Base-by-base conservation (phyloP, 2,113 vertebrate species). In the Podarcis muralis region DNA sequence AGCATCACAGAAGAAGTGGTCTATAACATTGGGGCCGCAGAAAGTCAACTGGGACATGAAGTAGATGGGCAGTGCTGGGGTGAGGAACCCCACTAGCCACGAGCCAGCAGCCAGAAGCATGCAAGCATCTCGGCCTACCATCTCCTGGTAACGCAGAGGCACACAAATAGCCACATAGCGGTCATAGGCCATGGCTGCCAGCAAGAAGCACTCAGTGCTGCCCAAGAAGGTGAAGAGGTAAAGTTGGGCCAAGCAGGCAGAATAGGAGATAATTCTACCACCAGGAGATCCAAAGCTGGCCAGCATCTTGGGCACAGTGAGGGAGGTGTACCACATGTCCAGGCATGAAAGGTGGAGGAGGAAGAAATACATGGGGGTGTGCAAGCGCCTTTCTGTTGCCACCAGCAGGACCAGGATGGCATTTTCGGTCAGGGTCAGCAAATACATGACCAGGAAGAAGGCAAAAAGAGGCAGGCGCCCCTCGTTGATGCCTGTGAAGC, bases 131-230 rank as follows among this genome's bases (percentile, higher is more conserved):
- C 90, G 87, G 25, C 90, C 92, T 78, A 94, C 93, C 69, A 94
- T 65, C 18, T 90, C 75, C 3, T 32, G 92, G 32, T 93, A 94
- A 68, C 30, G 90, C 6, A 95, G 92, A n/a, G 94, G 94, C 71
- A 90, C 48, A 22, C 95, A 96, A n/a, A 95, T 86, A 35, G 94
- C 95, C 83, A 95, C 86, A 5, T 94, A 94, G 79, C 88, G 88
- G 86, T 95, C 94, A 80, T 94, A 96, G 48, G 95, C 92, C 94
- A 95, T 95, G 37, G 92, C 88, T 1, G 95, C 91, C 74, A 94
- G 81, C 2, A 95, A 84, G 30, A 95, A 92, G 35, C 93, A 95
- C 40, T 94, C 94, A 0, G 92, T 91, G 11, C 92, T 94, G 6
- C 93, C 94, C 2, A 94, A 90, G 59, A 94, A 95, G 59, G 94